A percentile compares a stretch with the other conserved stretches of the same genome.
phyloP scores from a whole-genome alignment of 2,888 invertebrate genomes.

The Ctena decussata region DNA sequence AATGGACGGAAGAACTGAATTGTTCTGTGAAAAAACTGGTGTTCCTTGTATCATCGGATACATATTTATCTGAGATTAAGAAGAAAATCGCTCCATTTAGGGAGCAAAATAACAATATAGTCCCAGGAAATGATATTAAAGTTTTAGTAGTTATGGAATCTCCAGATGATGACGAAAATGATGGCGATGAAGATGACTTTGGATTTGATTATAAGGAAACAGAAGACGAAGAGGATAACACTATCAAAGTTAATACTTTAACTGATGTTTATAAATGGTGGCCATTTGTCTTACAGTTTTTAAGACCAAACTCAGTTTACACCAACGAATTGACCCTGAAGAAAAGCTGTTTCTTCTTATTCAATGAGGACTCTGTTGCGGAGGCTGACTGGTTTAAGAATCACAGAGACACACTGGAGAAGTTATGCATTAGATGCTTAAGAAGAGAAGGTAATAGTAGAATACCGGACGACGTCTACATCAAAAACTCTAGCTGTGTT shows the following conservation, averaged over 20 bases:
- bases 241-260: not conserved
- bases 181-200: not conserved
- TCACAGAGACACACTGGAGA: not conserved
- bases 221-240: not conserved
- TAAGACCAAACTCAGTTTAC: not conserved
- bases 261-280: not conserved
- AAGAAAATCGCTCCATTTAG: not conserved
- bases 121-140: not conserved
- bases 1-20: not conserved
- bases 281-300: not conserved
- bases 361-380: not conserved
- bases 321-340: not conserved
- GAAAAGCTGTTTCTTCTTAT: not conserved
- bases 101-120: not conserved
- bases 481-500: not conserved
- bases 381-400: not conserved
- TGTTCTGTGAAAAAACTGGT: not conserved
- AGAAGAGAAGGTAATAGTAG: not conserved
- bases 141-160: not conserved
- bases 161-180: not conserved
- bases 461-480: not conserved
- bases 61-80: not conserved
- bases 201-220: not conserved
- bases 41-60: not conserved
- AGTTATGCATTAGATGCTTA: not conserved